Base-by-base conservation (phyloP, 2,113 vertebrate species). In the Brachyhypopomus occidentalis region DNA sequence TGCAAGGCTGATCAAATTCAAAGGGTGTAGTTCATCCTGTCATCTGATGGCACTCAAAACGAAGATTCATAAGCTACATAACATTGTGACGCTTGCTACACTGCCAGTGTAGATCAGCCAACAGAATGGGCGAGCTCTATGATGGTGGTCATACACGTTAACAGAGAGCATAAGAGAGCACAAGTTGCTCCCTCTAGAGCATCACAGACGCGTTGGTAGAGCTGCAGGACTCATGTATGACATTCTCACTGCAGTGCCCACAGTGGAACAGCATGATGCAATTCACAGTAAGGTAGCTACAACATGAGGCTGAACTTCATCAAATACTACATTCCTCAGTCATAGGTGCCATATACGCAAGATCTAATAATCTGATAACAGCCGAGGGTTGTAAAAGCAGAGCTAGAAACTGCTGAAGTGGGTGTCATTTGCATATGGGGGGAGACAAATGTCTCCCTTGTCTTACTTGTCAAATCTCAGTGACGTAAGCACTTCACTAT, bases 111-210 rank as follows among this genome's bases (percentile, higher is more conserved):
- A 0, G 12, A 76, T n/a, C 19, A 67, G 23, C 55, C 59, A 7
- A 72, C 72, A 0, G 80, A 82, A 19, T 78, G 70, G 52, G 79
- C 82, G 59, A 78, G 75, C 70, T 82, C 75, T 7, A 77, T 82
- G 79, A 80, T n/a, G n/a, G n/a, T n/a, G 34, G 69, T 75, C 22
- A 80, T n/a, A n/a, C n/a, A n/a, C n/a, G n/a, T 83, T 34, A 79
- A 59, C 3, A 45, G 64, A 27, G 59, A 73, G 6, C 34, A n/a
- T 34, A 83, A 67, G 3, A 72, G 79, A 72, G 79, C 66, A 45
- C 52, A 84, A 16, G 38, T 75, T 4, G 34, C 79, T 14, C n/a
- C n/a, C n/a, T 48, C 41, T 9, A 52, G 12, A 12, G 45, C 45
- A 52, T 52, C 12, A 52, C 12, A 52, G 45, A 52, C 23, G 17